Percentiles rank a stretch among this genome's conserved stretches.
These are phyloP conservation scores for Torymus auratus DNA, from an alignment of 2,888 invertebrate genomes.

Conservation along the genomic window DNA sequence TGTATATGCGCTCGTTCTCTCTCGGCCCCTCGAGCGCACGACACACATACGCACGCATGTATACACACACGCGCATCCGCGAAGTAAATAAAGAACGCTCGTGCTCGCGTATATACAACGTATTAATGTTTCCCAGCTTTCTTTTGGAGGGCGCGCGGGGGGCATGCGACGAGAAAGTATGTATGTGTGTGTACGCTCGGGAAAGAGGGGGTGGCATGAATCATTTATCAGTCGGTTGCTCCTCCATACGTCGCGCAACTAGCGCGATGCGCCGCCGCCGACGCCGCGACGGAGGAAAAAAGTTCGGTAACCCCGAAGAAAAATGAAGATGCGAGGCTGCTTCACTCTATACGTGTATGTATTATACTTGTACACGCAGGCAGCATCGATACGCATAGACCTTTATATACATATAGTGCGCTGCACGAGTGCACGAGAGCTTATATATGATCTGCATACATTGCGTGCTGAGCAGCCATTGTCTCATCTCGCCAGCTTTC, in stretches of 20 bases:
- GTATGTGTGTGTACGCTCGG: neutral
- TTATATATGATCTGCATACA: no score
- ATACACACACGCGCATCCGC: neutral
- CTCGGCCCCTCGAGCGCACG: constrained; percentile 25
- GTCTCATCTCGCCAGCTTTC: neutral
- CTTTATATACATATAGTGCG: no score
- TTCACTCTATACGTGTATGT: neutral
- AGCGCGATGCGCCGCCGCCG: constrained; percentile 35
- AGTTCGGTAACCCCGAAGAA: constrained; percentile 62
- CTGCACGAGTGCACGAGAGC: no score
- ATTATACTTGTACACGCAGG: no score
- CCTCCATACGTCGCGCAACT: constrained; percentile 33
- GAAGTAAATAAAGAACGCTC: constrained; percentile 39
- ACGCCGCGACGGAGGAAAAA: constrained; percentile 46
- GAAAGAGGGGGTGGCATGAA: constrained; percentile 67
- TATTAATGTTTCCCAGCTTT: constrained; percentile 48
- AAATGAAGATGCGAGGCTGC: constrained; percentile 58
- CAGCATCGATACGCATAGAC: no score
- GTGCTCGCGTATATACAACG: constrained; percentile 19
- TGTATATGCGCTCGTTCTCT: neutral
- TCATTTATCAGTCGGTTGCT: constrained; percentile 71
- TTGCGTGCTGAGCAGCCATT: no score
- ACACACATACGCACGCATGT: neutral
- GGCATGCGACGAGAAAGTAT: constrained; percentile 11
- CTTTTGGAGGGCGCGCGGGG: constrained; percentile 13